These are phyloP conservation scores for Azemiops feae DNA, from an alignment of 2,113 vertebrate species.

Conservation along the genomic window DNA sequence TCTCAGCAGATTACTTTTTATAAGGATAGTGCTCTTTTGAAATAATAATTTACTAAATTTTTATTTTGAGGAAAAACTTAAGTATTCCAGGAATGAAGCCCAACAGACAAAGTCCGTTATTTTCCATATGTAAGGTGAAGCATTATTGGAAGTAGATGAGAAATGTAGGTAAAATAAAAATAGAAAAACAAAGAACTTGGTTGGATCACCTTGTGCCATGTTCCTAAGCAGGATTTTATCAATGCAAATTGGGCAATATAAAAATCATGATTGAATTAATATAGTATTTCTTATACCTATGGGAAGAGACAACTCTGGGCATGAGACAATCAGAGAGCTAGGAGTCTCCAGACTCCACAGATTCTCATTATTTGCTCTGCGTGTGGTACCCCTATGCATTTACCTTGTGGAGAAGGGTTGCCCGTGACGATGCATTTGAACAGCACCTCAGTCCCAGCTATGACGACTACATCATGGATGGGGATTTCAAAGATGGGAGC, in stretches of 20 bases:
- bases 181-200: not conserved
- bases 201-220: too few species aligned
- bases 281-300: not conserved
- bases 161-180: not conserved
- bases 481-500: constrained; percentile 92
- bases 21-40: not conserved
- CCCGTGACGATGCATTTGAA: constrained; percentile 90
- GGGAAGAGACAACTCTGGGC: not conserved
- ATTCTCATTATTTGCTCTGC: too few species aligned
- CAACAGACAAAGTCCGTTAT: not conserved
- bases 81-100: not conserved
- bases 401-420: constrained; percentile 89
- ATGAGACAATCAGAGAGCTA: not conserved
- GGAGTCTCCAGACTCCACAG: not conserved
- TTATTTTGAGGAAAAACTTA: not conserved
- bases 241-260: not conserved
- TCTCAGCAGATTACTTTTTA: not conserved
- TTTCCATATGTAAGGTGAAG: not conserved
- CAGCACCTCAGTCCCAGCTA: constrained; percentile 80
- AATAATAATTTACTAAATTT: not conserved
- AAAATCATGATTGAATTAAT: not conserved
- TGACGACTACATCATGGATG: constrained; percentile 79
- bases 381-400: constrained; percentile 9
- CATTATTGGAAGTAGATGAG: not conserved
- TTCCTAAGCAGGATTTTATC: not conserved